Base-by-base conservation (phyloP, 2,888 invertebrate species). In the Anaspis maculata region DNA sequence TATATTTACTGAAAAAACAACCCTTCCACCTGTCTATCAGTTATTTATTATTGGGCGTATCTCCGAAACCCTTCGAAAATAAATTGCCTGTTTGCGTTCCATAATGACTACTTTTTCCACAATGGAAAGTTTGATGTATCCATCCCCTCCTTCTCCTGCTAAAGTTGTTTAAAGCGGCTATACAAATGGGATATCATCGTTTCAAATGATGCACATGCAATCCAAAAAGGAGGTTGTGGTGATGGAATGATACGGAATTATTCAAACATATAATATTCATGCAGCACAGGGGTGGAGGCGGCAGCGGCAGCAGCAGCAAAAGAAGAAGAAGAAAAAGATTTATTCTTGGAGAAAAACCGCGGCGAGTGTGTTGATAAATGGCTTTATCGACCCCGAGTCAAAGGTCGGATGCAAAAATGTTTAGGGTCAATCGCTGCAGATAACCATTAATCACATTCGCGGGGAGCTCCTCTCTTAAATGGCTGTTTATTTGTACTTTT, bases 371-470 rank as follows among this genome's bases (percentile, higher is more conserved):
- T 45, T 51, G 52, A 52, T 47, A 47, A 48, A 52, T 50, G 45
- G 45, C 43, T 37, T 41, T 30, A 42, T 42, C 47, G 44, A 41
- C 46, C 44, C 39, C 46, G 25, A 46, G 52, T 45, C 48, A 46
- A 45, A 48, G 50, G 42, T 52, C 48, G 44, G 42, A 52, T 52
- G 52, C 50, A 50, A 52, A 52, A 50, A 47, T 48, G 40, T 40
- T 43, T 34, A 34, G 45, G 50, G 52, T 50, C 52, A 52, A 48
- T 46, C 45, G 45, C 34, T 45, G 37, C 44, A 37, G 35, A 42
- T 36, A 37, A 25, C 45, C 45, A 52, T 52, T 50, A 50, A 50
- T 52, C 52, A 52, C 38, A 31, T 37, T 27, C 34, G 24, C 23
- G 22, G 27, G 16, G 19, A 19, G 9, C 5, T 19, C 9, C 19